A percentile compares a stretch with the other conserved stretches of the same genome.
Conservation (phyloP, 2,888 invertebrate species). For the Microctonus hyperodae region DNA sequence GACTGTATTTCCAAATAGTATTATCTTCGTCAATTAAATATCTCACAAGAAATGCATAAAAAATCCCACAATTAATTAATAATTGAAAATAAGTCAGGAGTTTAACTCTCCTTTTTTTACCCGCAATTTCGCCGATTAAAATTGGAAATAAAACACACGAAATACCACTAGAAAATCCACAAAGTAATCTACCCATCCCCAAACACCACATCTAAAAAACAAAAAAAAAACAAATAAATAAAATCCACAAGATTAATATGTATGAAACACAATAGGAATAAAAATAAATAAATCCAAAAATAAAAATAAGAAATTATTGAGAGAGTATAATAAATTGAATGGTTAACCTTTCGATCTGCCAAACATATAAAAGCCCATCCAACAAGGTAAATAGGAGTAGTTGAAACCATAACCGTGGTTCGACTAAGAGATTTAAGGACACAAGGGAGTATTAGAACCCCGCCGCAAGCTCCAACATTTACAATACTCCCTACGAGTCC, state of each 20-base stretch:
- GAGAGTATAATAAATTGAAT: not conserved
- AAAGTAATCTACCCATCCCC: slow-evolving; percentile 49
- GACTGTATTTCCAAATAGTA: slow-evolving; percentile 47
- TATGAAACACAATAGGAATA: not conserved
- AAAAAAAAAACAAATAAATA: no score
- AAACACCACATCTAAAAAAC: slow-evolving; percentile 39
- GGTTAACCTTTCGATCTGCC: slow-evolving; percentile 44
- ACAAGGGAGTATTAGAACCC: slow-evolving; percentile 45
- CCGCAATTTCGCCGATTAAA: slow-evolving; percentile 53
- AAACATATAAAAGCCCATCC: slow-evolving; percentile 51
- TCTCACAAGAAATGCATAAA: slow-evolving; percentile 50
- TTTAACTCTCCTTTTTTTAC: slow-evolving; percentile 45
- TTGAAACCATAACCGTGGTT: slow-evolving; percentile 42
- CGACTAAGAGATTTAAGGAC: slow-evolving; percentile 42
- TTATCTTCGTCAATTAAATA: slow-evolving; percentile 31
- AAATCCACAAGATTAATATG: no score
- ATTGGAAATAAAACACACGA: slow-evolving; percentile 50
- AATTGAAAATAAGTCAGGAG: slow-evolving; percentile 51
- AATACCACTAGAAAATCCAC: slow-evolving; percentile 49
- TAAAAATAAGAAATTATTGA: not conserved
- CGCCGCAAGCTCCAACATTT: slow-evolving; percentile 48
- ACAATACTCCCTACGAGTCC: slow-evolving; percentile 48
- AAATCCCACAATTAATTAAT: slow-evolving; percentile 52
- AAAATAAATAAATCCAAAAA: not conserved
- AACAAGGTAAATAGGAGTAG: slow-evolving; percentile 42